phyloP scores from a whole-genome alignment of 2,888 invertebrate species.

The Cerastis leucographa region DNA sequence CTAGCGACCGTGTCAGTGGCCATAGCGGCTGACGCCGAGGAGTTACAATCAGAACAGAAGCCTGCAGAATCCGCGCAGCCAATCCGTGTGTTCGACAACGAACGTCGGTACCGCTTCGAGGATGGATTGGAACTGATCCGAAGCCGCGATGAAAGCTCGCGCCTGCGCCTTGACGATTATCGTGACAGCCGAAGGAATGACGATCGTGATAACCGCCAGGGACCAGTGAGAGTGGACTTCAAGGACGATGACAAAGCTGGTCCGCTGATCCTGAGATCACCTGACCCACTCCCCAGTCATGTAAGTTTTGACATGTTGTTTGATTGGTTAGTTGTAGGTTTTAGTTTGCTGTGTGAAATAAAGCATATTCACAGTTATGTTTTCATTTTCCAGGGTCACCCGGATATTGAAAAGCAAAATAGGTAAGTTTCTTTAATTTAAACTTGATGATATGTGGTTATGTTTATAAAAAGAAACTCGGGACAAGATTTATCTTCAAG shows the following conservation, averaged over 20 bases:
- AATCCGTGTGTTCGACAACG: slow-evolving; percentile 43
- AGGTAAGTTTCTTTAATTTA: slow-evolving; percentile 63
- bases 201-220: slow-evolving; percentile 2
- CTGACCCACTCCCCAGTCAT: slow-evolving; percentile 62
- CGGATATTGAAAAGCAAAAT: slow-evolving; percentile 74
- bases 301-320: slow-evolving; percentile 58
- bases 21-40: slow-evolving; percentile 44
- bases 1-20: slow-evolving; percentile 57
- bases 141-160: slow-evolving; percentile 53
- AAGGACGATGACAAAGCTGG: slow-evolving; percentile 58
- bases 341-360: not conserved
- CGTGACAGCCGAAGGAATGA: slow-evolving; percentile 30
- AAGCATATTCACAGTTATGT: not conserved
- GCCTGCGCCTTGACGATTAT: slow-evolving; percentile 26
- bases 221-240: slow-evolving; percentile 46
- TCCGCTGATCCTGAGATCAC: slow-evolving; percentile 68
- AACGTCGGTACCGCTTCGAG: slow-evolving; percentile 39
- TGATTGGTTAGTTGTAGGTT: not conserved
- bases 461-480: not conserved
- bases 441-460: not conserved
- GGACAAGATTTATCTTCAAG: not conserved
- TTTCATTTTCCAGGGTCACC: slow-evolving; percentile 68
- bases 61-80: slow-evolving; percentile 55
- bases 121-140: slow-evolving; percentile 66
- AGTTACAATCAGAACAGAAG: slow-evolving; percentile 35